Conservation (phyloP, 2,113 vertebrate genomes). For the Jacana jacana region DNA sequence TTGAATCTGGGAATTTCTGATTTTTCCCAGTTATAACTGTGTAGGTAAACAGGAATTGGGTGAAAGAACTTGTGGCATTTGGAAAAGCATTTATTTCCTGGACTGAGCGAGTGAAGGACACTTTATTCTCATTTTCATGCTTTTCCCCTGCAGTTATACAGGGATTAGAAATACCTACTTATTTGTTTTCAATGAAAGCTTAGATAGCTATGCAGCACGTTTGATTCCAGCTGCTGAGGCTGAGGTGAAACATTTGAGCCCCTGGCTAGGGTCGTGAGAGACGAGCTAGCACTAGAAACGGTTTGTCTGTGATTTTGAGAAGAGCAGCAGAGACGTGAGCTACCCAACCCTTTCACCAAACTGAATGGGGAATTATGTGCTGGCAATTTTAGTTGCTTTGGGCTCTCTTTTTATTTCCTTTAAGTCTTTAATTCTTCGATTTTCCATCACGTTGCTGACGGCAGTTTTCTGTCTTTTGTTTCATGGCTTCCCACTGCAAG, state of each 20-base stretch:
- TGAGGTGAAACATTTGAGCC: fast-evolving
- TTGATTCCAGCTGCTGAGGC: background rate
- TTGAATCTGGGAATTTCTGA: background rate
- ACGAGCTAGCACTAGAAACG: background rate
- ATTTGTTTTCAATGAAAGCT: background rate
- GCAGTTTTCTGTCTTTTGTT: background rate
- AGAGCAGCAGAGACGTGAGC: background rate
- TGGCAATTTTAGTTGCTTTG: background rate
- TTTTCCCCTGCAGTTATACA: background rate
- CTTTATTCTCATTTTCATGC: background rate
- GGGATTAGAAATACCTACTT: background rate
- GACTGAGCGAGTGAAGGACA: background rate
- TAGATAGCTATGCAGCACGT: no score
- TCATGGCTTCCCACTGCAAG: background rate
- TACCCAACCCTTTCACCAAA: background rate
- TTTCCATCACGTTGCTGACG: background rate
- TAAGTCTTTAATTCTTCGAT: background rate
- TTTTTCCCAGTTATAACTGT: background rate
- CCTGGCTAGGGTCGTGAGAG: background rate
- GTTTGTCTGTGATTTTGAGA: background rate
- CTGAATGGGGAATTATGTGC: background rate
- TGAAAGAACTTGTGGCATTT: background rate
- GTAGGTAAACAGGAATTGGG: background rate
- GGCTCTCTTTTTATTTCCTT: background rate
- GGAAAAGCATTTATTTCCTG: background rate